Conservation (phyloP, 1,140 invertebrate species). For the Drosophila rhopaloa region DNA sequence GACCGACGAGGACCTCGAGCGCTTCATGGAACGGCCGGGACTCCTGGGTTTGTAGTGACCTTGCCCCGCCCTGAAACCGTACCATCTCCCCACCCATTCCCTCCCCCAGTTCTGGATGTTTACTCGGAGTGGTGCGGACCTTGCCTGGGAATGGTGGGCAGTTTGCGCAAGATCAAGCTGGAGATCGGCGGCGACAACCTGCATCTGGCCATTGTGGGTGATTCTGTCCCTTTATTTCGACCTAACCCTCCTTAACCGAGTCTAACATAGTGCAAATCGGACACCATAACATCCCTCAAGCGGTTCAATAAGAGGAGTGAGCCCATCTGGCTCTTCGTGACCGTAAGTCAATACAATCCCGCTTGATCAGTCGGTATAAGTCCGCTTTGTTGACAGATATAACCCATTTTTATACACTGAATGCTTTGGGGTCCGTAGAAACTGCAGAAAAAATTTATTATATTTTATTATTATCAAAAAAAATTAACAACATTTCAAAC, state of each 20-base stretch:
- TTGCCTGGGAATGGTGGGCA: slow-evolving; percentile 93
- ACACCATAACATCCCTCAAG: slow-evolving; percentile 90
- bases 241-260: neutral
- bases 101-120: slow-evolving; percentile 91
- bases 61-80: no score
- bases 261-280: slow-evolving; percentile 87
- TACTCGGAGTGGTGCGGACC: slow-evolving; percentile 98
- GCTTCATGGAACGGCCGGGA: slow-evolving; percentile 91
- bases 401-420: no score
- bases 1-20: slow-evolving; percentile 94
- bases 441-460: no score
- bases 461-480: no score
- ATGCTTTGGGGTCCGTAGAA: no score
- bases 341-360: slow-evolving; percentile 86
- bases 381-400: no score
- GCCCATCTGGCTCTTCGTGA: slow-evolving; percentile 95
- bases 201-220: slow-evolving; percentile 90
- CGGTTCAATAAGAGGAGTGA: slow-evolving; percentile 94
- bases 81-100: no score
- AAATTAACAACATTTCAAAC: no score
- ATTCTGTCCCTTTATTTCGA: neutral
- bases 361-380: no score
- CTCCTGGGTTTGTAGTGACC: slow-evolving; percentile 88
- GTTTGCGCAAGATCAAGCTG: slow-evolving; percentile 94
- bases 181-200: slow-evolving; percentile 94